Conservation (phyloP, 2,113 vertebrate genomes). For the Pseudolaguvia tuberculata region DNA sequence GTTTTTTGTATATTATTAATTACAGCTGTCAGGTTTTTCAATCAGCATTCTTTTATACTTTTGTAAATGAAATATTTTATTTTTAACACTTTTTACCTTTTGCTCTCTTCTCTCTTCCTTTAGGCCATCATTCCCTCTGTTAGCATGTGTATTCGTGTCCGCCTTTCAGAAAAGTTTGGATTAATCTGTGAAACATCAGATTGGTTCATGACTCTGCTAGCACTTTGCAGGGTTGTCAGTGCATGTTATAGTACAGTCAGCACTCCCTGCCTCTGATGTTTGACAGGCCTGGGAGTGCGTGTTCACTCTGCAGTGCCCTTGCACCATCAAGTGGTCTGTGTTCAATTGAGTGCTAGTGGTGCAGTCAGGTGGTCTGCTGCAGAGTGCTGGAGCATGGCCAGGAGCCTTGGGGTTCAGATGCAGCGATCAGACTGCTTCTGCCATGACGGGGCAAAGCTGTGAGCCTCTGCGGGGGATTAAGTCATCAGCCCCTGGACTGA, state of each 20-base stretch:
- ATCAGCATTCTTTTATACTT: neutral
- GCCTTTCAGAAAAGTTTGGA: neutral
- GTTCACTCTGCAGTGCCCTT: constrained; percentile 44
- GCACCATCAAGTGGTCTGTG: constrained; percentile 33
- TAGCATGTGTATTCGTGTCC: neutral
- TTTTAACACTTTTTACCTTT: neutral
- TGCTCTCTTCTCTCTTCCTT: neutral
- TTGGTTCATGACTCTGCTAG: neutral
- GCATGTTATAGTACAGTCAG: constrained; percentile 12
- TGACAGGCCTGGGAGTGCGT: constrained; percentile 24
- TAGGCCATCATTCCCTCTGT: neutral
- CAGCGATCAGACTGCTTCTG: constrained; percentile 37
- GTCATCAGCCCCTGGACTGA: constrained; percentile 26
- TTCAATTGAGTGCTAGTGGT: constrained; percentile 32
- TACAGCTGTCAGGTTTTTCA: neutral
- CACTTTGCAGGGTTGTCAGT: neutral
- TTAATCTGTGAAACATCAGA: neutral
- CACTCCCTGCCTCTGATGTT: constrained; percentile 17
- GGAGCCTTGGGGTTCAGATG: constrained; percentile 28
- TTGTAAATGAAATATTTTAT: too few relatives aligned
- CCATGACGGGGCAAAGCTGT: constrained; percentile 38
- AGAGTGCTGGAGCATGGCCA: constrained; percentile 42
- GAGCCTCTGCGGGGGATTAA: constrained; percentile 42
- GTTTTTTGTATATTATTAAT: constrained; percentile 11
- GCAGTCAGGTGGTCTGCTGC: constrained; percentile 40